Percentiles rank a stretch among this genome's conserved stretches.
These are phyloP conservation scores for Leptoteleia sp. DNA, from an alignment of 1,140 invertebrate genomes.

Conservation along the genomic window DNA sequence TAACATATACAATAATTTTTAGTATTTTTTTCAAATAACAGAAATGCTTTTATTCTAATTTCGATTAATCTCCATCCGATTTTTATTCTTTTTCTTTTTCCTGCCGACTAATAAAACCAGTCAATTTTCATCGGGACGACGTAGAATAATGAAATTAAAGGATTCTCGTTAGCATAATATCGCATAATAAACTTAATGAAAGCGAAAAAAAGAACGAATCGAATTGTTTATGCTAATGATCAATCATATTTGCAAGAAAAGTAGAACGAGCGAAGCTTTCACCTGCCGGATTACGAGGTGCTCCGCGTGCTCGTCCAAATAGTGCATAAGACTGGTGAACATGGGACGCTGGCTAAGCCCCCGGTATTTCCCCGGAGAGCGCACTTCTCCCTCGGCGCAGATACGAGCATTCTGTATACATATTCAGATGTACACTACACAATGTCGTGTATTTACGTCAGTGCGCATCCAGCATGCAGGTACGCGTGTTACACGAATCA, in stretches of 20 bases:
- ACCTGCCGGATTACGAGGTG: slow-evolving; percentile 49
- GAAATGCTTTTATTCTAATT: no score
- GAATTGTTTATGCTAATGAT: slow-evolving; percentile 51
- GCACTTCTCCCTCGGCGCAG: slow-evolving; percentile 36
- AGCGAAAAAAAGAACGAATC: slow-evolving; percentile 1
- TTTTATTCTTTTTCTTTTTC: no score
- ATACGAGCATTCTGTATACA: slow-evolving; percentile 40
- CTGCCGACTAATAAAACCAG: neutral
- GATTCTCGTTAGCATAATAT: slow-evolving; percentile 35
- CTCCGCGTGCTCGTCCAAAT: slow-evolving; percentile 44
- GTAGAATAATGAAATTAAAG: slow-evolving; percentile 36
- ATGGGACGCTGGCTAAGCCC: slow-evolving; percentile 58
- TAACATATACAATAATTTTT: no score
- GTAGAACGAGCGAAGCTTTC: slow-evolving; percentile 46
- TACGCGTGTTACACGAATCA: slow-evolving; percentile 46
- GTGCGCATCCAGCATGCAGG: slow-evolving; percentile 18
- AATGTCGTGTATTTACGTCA: slow-evolving; percentile 43
- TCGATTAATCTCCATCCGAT: no score
- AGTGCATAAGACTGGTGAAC: slow-evolving; percentile 58
- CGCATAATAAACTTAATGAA: slow-evolving; percentile 40
- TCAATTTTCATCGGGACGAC: slow-evolving; percentile 4
- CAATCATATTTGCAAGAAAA: slow-evolving; percentile 55
- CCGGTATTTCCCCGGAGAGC: slow-evolving; percentile 65
- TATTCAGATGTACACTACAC: slow-evolving; percentile 13
- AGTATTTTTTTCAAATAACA: no score